Evolutionary conservation across 2,797 vertebrate genomes (phyloP).

Genomic region (Lophotriccus pileatus): DNA sequence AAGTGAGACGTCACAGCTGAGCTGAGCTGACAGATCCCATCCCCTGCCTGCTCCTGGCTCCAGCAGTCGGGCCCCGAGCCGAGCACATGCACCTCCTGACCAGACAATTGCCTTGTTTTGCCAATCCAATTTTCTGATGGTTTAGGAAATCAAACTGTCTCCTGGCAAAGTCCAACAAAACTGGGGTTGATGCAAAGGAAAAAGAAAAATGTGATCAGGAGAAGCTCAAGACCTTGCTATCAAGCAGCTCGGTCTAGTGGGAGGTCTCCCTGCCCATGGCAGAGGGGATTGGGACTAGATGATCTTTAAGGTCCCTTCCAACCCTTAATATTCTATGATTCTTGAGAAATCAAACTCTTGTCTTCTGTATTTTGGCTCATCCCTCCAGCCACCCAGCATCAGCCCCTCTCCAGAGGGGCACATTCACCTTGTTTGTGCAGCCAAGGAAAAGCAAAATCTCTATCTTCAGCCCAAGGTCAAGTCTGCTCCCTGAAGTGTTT

Average conservation of each 20-base stretch:
- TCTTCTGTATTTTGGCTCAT: neutral
- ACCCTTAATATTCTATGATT: neutral
- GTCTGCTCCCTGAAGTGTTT: neutral
- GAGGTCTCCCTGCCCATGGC: neutral
- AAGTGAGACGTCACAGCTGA: neutral
- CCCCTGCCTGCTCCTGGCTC: neutral
- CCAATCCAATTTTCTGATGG: neutral
- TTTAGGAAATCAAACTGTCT: neutral
- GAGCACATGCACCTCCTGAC: neutral
- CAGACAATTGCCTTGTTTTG: neutral
- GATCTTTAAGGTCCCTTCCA: neutral
- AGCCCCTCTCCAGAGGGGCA: neutral
- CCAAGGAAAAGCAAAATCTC: neutral
- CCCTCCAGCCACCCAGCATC: neutral
- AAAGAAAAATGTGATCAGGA: neutral
- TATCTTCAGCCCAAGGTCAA: rapidly evolving
- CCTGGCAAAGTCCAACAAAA: neutral
- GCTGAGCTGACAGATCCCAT: neutral
- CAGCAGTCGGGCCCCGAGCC: rapidly evolving
- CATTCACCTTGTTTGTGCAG: neutral
- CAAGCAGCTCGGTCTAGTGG: neutral
- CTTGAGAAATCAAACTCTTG: neutral
- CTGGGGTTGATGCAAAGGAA: neutral
- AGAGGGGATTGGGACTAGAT: neutral
- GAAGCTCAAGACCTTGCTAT: neutral